These are phyloP conservation scores for Drosophila phalerata DNA, from an alignment of 2,888 invertebrate genomes.

Conservation along the genomic window DNA sequence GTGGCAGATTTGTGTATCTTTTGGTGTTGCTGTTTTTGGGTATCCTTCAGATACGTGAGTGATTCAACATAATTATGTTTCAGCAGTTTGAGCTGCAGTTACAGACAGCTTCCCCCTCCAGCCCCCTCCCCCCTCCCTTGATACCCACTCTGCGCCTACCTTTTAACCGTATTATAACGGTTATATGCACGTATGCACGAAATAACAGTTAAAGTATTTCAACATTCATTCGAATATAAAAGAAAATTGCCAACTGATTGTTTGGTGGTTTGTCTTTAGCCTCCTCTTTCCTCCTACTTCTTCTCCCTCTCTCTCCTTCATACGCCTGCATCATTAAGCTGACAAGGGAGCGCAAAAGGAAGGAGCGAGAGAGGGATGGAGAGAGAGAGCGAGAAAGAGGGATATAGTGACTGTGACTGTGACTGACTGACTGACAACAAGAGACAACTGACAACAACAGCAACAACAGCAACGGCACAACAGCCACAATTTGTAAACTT, in stretches of 20 bases:
- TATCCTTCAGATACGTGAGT: slow-evolving; percentile 70
- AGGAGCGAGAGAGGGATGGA: not conserved
- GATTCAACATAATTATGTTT: slow-evolving; percentile 74
- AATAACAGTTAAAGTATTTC: slow-evolving; percentile 76
- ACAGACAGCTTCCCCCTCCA: slow-evolving; percentile 5
- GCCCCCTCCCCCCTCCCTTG: not conserved
- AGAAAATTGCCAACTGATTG: slow-evolving; percentile 64
- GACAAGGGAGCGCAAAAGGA: slow-evolving; percentile 22
- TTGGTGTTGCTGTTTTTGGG: slow-evolving; percentile 24
- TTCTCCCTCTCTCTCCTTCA: not conserved
- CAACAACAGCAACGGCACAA: slow-evolving; percentile 24
- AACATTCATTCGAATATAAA: slow-evolving; percentile 62
- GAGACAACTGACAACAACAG: slow-evolving; percentile 26
- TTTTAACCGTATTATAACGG: slow-evolving; percentile 73
- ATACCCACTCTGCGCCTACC: not conserved
- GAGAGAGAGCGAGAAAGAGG: not conserved
- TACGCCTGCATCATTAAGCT: slow-evolving; percentile 55
- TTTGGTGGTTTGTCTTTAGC: slow-evolving; percentile 54
- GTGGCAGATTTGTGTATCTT: slow-evolving; percentile 27
- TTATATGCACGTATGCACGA: slow-evolving; percentile 70
- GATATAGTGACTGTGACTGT: slow-evolving; percentile 21
- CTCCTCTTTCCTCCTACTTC: not conserved
- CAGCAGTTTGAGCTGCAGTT: slow-evolving; percentile 42
- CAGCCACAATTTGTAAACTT: slow-evolving; percentile 33
- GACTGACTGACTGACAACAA: slow-evolving; percentile 42